phyloP scores from a whole-genome alignment of 2,113 vertebrate species.

The Trematomus loennbergii region DNA sequence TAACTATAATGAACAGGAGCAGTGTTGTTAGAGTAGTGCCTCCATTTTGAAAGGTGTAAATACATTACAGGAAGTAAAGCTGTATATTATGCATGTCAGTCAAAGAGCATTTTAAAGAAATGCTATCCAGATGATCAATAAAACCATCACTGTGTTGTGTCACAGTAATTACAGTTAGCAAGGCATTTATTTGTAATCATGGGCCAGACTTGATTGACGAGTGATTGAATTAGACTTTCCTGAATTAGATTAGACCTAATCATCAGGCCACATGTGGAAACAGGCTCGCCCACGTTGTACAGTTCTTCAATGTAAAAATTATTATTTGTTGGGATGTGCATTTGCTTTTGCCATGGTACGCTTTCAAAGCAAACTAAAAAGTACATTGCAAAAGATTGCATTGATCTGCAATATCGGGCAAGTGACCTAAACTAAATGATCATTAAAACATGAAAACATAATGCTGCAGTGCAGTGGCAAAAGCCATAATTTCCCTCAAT shows the following conservation, averaged over 20 bases:
- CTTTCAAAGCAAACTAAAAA: not conserved
- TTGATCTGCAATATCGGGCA: not conserved
- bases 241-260: slow-evolving; percentile 12
- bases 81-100: slow-evolving; percentile 2
- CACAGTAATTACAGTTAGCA: slow-evolving; percentile 27
- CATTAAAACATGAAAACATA: not conserved
- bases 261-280: not conserved
- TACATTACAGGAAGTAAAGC: slow-evolving; percentile 6
- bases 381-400: not conserved
- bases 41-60: slow-evolving; percentile 19
- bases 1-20: slow-evolving; percentile 24
- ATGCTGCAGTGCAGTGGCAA: slow-evolving; percentile 21
- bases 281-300: not conserved
- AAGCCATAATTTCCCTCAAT: not conserved
- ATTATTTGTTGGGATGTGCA: not conserved
- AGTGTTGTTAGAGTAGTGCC: not conserved
- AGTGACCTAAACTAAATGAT: not conserved
- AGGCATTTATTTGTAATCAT: slow-evolving; percentile 1
- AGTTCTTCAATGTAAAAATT: not conserved
- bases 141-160: slow-evolving; percentile 9
- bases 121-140: slow-evolving; percentile 8
- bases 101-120: slow-evolving; percentile 22
- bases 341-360: not conserved
- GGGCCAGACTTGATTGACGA: slow-evolving; percentile 17
- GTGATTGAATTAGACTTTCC: slow-evolving; percentile 34